Evolutionary conservation across 1,140 invertebrate genomes (phyloP).

Genomic region (Drosophila mojavensis): DNA sequence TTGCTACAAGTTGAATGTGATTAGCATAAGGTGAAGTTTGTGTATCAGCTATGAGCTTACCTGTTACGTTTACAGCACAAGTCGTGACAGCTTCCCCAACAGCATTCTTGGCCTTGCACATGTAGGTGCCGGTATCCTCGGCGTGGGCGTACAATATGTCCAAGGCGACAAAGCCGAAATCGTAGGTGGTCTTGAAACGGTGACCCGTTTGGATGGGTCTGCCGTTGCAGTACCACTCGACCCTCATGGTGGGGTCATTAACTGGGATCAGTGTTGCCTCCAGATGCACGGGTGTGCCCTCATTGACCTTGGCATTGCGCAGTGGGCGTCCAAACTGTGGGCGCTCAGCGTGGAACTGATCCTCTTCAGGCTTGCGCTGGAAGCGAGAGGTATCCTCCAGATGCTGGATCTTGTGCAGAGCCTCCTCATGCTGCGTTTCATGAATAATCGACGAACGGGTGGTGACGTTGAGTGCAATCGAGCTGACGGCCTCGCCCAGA

Average conservation of each 20-base stretch:
- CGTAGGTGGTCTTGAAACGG: constrained; percentile 96
- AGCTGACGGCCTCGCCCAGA: constrained; percentile 91
- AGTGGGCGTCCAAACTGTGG: constrained; percentile 95
- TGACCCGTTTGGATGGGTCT: constrained; percentile 94
- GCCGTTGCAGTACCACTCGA: constrained; percentile 98
- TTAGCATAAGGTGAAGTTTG: constrained; percentile 14
- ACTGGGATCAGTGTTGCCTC: constrained; percentile 97
- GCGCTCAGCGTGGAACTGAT: constrained; percentile 91
- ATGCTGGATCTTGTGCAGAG: constrained; percentile 95
- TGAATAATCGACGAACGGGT: constrained; percentile 94
- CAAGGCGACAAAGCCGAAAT: constrained; percentile 97
- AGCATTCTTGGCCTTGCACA: constrained; percentile 96
- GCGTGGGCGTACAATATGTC: constrained; percentile 98
- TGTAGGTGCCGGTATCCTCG: constrained; percentile 97
- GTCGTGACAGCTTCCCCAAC: constrained; percentile 96
- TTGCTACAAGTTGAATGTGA: constrained; percentile 86
- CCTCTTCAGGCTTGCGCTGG: constrained; percentile 89
- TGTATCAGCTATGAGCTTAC: constrained; percentile 84
- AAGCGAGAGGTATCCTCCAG: constrained; percentile 94
- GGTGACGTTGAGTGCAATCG: constrained; percentile 92
- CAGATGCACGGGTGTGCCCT: constrained; percentile 96
- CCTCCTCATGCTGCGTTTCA: constrained; percentile 97
- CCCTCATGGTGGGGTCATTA: constrained; percentile 97
- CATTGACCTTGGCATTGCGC: constrained; percentile 92
- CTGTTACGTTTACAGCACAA: constrained; percentile 92